Conservation (phyloP, 1,140 invertebrate genomes). For the Lasioglossum albipes region DNA sequence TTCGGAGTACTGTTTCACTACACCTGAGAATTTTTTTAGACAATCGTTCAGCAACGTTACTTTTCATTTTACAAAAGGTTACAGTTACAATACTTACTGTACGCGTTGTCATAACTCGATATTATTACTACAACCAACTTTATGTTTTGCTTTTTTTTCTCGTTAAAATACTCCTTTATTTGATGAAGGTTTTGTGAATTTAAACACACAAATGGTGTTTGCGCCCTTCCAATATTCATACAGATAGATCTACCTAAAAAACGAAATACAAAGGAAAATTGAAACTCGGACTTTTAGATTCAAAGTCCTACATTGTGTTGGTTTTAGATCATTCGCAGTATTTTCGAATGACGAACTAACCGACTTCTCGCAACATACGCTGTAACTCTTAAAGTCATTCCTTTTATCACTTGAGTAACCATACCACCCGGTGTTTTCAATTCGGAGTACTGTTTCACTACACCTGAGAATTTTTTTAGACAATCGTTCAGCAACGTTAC, state of each 20-base stretch:
- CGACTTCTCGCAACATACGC: slow-evolving; percentile 9
- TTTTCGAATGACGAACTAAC: slow-evolving; percentile 19
- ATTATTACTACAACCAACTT: slow-evolving; percentile 82
- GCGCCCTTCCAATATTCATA: slow-evolving; percentile 60
- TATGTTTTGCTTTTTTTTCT: slow-evolving; percentile 54
- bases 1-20: slow-evolving; percentile 89
- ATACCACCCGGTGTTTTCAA: slow-evolving; percentile 83
- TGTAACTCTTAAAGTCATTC: slow-evolving; percentile 79
- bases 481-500: neutral
- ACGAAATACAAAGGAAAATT: neutral
- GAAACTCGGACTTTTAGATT: neutral
- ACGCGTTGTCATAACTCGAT: slow-evolving; percentile 73
- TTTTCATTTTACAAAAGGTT: neutral
- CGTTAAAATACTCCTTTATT: slow-evolving; percentile 51
- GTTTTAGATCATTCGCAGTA: too few species aligned
- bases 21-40: slow-evolving; percentile 54
- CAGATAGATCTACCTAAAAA: slow-evolving; percentile 34
- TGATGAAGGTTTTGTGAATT: slow-evolving; percentile 25
- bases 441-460: slow-evolving; percentile 89
- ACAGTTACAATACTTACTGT: slow-evolving; percentile 72
- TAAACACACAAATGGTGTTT: slow-evolving; percentile 52
- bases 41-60: neutral
- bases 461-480: slow-evolving; percentile 54
- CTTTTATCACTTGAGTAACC: slow-evolving; percentile 91
- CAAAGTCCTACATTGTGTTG: too few species aligned